Conservation (phyloP, 2,113 vertebrate species). For the Colius striatus region DNA sequence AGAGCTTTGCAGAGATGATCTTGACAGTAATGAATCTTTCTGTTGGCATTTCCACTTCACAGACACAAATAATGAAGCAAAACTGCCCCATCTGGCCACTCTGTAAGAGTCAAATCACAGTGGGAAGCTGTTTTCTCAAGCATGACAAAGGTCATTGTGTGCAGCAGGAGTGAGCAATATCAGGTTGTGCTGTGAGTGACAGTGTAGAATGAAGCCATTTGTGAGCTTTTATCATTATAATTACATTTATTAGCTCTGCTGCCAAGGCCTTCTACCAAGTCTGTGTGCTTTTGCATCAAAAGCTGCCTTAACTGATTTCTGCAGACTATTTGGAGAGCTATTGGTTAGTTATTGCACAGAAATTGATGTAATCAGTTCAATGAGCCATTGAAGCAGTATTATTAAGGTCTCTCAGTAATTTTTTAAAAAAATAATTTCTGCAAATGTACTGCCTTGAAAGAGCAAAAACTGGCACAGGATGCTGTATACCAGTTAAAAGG, state of each 20-base stretch:
- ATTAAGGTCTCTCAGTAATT: not conserved
- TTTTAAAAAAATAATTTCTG: not conserved
- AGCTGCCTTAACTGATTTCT: constrained; percentile 55
- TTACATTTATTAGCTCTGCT: constrained; percentile 76
- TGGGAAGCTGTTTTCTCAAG: constrained; percentile 70
- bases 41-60: constrained; percentile 82
- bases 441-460: not conserved
- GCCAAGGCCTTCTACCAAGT: constrained; percentile 35
- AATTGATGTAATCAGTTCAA: not conserved
- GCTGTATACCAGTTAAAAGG: not conserved
- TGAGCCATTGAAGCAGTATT: not conserved
- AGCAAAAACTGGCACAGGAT: not conserved
- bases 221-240: constrained; percentile 80
- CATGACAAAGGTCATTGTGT: constrained; percentile 78
- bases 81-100: constrained; percentile 85
- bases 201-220: constrained; percentile 80
- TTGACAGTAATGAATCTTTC: constrained; percentile 82
- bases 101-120: constrained; percentile 71
- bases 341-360: constrained; percentile 7
- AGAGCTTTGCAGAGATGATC: constrained; percentile 76
- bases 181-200: constrained; percentile 74
- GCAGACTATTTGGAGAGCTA: constrained; percentile 33
- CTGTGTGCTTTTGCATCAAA: constrained; percentile 20
- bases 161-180: constrained; percentile 68
- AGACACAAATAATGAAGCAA: constrained; percentile 82